Base-by-base conservation (phyloP, 2,113 vertebrate species). In the Trochalopteron elliotii region DNA sequence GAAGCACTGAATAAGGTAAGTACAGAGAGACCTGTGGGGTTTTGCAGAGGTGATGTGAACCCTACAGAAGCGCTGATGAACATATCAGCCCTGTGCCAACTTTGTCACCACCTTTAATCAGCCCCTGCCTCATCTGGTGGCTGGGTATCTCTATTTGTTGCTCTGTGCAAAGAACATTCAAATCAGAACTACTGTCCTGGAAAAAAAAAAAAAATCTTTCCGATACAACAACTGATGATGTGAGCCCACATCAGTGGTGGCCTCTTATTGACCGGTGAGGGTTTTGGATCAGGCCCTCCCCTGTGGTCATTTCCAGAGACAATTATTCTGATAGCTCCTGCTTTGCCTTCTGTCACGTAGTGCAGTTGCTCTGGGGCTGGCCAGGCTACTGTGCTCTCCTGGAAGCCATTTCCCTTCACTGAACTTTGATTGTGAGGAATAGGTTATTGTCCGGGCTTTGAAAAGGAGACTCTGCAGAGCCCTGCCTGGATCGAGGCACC, bases 381-480 rank as follows among this genome's bases (percentile, higher is more conserved):
- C 83, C 80, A 35, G 93, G 85, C 92, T 93, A 50, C 88, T 4
- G 28, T 19, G 71, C 94, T 89, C 96, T 96, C 93, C 90, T 96
- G 93, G 96, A 96, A 97, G 94, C 96, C 96, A 96, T 97, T 97
- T 96, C 94, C 93, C 95, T 87, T 88, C 76, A 64, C 90, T 94
- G 96, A 94, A 97, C 96, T 96, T 96, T 96, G 95, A 97, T 97
- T 96, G 96, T 94, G 91, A 96, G 94, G 85, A 96, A 95, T 95
- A 86, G 93, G 94, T 97, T 96, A 97, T 97, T 97, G 96, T 97
- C 94, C 40, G 0, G 50, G 89, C 1, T 81, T 79, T 96, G 84
- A 96, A 97, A 95, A 93, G 87, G 49, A 96, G 77, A 88, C 83
- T 4, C 15, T 52, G 88, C 92, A 93, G 10, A 95, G 52, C 87